These are phyloP conservation scores for Arctia plantaginis DNA, from an alignment of 2,888 invertebrate species.

Conservation along the genomic window DNA sequence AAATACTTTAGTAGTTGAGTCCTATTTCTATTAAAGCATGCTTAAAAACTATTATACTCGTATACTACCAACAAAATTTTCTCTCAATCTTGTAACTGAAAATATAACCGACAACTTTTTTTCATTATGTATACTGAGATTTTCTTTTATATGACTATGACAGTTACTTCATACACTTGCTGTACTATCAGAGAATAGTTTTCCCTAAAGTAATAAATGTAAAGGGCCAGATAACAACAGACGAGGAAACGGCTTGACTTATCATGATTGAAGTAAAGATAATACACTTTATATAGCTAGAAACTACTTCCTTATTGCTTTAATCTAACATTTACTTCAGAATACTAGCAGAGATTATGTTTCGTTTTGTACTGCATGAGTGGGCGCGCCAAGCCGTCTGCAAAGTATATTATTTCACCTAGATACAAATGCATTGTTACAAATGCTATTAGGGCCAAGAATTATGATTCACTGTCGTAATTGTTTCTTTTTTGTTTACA, in stretches of 20 bases:
- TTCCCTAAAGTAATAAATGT: constrained; percentile 1
- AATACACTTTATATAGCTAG: not conserved
- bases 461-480: not conserved
- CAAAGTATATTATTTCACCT: not conserved
- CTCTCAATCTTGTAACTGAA: not conserved
- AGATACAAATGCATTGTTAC: not conserved
- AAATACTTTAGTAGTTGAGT: too few relatives aligned
- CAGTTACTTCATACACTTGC: not conserved
- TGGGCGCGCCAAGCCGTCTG: constrained; percentile 14
- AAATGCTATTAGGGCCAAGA: not conserved
- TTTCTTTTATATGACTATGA: not conserved
- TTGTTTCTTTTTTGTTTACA: not conserved
- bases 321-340: not conserved
- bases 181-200: not conserved
- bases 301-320: not conserved
- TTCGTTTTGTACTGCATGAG: not conserved
- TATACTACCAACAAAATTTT: not conserved
- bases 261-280: not conserved
- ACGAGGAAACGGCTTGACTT: not conserved
- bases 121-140: not conserved
- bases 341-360: not conserved
- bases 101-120: not conserved
- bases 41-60: too few relatives aligned
- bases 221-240: not conserved
- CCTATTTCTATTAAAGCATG: not conserved